phyloP scores from a whole-genome alignment of 2,797 vertebrate genomes.

The Coregonus ussuriensis region DNA sequence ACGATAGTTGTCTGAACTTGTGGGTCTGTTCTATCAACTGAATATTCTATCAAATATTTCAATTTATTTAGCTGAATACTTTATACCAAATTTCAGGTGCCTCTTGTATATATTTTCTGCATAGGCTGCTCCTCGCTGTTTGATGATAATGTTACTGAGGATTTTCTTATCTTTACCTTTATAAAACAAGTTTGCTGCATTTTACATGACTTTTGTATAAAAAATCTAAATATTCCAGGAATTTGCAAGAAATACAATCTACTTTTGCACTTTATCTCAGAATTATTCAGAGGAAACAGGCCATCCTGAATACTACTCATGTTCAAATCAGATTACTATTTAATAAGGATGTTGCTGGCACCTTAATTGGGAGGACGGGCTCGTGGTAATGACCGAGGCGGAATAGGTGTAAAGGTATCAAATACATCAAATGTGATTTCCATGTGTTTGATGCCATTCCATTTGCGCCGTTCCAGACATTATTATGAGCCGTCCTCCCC shows the following conservation, averaged over 20 bases:
- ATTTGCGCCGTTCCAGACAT: too few relatives aligned
- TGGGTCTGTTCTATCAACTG: conserved; percentile 23
- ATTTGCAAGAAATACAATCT: conserved; percentile 83
- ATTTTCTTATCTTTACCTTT: conserved; percentile 74
- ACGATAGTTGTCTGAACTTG: neutral
- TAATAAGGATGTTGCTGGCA: neutral
- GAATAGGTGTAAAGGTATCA: too few relatives aligned
- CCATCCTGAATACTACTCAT: conserved; percentile 53
- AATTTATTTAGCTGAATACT: conserved; percentile 62
- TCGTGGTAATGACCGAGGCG: too few relatives aligned
- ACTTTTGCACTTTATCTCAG: conserved; percentile 81
- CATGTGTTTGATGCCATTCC: too few relatives aligned
- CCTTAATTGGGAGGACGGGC: too few relatives aligned
- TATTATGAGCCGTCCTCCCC: too few relatives aligned
- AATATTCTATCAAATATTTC: conserved; percentile 34
- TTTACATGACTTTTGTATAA: conserved; percentile 79
- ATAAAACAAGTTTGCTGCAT: conserved; percentile 71
- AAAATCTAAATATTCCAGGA: conserved; percentile 73
- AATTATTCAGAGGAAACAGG: conserved; percentile 69
- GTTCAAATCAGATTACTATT: conserved; percentile 56
- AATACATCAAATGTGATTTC: too few relatives aligned
- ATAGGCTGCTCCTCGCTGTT: conserved; percentile 66
- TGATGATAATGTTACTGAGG: conserved; percentile 70
- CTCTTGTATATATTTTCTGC: conserved; percentile 80
- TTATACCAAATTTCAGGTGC: conserved; percentile 81